Conservation (phyloP, 2,797 vertebrate species). For the Gastrophryne carolinensis region DNA sequence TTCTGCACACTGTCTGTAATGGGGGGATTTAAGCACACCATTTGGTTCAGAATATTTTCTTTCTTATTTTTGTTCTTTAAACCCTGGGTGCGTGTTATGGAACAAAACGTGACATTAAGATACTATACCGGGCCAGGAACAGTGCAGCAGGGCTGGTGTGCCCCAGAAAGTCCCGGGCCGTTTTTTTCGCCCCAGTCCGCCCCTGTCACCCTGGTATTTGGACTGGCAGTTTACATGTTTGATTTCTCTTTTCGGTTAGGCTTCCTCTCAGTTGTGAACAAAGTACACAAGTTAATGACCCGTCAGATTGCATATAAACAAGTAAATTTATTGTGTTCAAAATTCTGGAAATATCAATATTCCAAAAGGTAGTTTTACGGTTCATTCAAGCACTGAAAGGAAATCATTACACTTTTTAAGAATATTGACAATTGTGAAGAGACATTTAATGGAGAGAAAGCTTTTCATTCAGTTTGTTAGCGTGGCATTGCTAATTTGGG, state of each 20-base stretch:
- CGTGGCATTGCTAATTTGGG: constrained; percentile 75
- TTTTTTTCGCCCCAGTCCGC: too few relatives aligned
- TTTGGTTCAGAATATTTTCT: too few relatives aligned
- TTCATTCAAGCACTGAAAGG: constrained; percentile 75
- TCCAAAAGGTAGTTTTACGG: constrained; percentile 75
- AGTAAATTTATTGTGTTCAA: constrained; percentile 68
- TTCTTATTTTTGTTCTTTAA: too few relatives aligned
- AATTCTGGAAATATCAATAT: constrained; percentile 79
- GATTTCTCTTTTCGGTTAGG: neutral
- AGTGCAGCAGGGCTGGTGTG: too few relatives aligned
- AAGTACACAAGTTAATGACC: constrained; percentile 64
- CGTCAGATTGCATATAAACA: constrained; percentile 63
- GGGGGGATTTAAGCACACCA: too few relatives aligned
- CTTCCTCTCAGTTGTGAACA: constrained; percentile 42
- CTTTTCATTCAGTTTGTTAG: constrained; percentile 72
- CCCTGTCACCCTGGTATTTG: too few relatives aligned
- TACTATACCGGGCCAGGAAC: too few relatives aligned
- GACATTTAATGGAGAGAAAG: constrained; percentile 70
- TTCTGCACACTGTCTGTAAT: too few relatives aligned
- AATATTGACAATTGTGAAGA: constrained; percentile 69
- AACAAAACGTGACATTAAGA: too few relatives aligned
- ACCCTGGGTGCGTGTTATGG: too few relatives aligned
- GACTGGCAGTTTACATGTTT: neutral
- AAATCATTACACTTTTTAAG: constrained; percentile 76
- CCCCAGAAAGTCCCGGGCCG: too few relatives aligned